Evolutionary conservation across 1,140 invertebrate species (phyloP).

Genomic region (Drosophila sp.): DNA sequence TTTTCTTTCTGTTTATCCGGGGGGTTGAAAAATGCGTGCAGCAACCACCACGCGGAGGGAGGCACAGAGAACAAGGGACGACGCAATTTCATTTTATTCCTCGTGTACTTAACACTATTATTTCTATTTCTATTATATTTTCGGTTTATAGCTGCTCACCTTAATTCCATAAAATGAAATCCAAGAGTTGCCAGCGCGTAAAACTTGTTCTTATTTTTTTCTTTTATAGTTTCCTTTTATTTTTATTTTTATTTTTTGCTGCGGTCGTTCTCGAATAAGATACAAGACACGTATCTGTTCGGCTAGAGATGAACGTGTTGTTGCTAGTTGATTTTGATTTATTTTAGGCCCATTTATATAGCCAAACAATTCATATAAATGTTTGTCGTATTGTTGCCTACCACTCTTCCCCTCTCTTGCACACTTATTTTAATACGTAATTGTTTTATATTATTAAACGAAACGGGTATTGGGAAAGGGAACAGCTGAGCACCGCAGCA

Average conservation of each 20-base stretch:
- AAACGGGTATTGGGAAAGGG: not conserved
- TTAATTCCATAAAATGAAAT: constrained; percentile 25
- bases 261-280: constrained; percentile 5
- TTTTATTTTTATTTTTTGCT: constrained; percentile 6
- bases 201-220: constrained; percentile 65
- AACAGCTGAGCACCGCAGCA: constrained; percentile 21
- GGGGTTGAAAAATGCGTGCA: constrained; percentile 14
- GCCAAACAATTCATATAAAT: constrained; percentile 32
- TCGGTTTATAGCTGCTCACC: constrained; percentile 24
- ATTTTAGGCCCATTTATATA: constrained; percentile 37
- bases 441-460: constrained; percentile 24
- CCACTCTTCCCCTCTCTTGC: not conserved
- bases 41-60: constrained; percentile 2
- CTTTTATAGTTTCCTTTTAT: too few species aligned
- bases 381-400: constrained; percentile 15
- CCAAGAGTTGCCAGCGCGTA: constrained; percentile 17
- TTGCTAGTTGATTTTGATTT: constrained; percentile 23
- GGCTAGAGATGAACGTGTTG: constrained; percentile 10
- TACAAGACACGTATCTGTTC: constrained; percentile 5
- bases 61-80: not conserved
- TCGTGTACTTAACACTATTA: constrained; percentile 13
- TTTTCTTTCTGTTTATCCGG: not conserved
- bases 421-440: constrained; percentile 35
- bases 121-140: too few species aligned
- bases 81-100: constrained; percentile 21